phyloP scores from a whole-genome alignment of 2,888 invertebrate species.

The Trileptium ribeirensis region DNA sequence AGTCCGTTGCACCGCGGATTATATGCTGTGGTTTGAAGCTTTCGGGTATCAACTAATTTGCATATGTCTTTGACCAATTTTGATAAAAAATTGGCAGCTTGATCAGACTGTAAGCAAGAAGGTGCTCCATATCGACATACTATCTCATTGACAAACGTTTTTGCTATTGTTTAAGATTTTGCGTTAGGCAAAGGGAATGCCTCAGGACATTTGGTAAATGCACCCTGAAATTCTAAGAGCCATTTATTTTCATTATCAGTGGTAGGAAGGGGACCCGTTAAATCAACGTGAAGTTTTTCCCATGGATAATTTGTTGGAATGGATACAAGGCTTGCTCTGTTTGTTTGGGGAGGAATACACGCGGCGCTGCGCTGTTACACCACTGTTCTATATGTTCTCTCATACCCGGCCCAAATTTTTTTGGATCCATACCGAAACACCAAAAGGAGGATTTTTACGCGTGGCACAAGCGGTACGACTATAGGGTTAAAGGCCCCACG shows the following conservation, averaged over 20 bases:
- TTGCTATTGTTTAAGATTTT: neutral
- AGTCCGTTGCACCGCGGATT: slow-evolving; percentile 1
- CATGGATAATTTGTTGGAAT: neutral
- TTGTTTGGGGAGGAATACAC: too few species aligned
- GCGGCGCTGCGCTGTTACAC: too few species aligned
- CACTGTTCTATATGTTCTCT: neutral
- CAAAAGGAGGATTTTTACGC: neutral
- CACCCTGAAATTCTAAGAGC: slow-evolving; percentile 4
- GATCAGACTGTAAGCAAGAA: too few species aligned
- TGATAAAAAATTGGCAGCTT: too few species aligned
- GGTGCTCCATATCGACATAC: neutral
- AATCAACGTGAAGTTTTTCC: neutral
- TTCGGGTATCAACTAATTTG: neutral
- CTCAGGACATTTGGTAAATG: neutral
- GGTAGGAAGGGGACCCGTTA: neutral
- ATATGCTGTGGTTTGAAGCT: neutral
- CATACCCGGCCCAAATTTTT: neutral
- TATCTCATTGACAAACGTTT: neutral
- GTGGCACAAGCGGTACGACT: neutral
- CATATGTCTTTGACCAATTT: too few species aligned
- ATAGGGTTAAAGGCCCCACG: too few species aligned
- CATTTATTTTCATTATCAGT: neutral
- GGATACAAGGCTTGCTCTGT: neutral
- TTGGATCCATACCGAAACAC: too few species aligned
- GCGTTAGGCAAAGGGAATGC: neutral